These are phyloP conservation scores for Cherax destructor DNA, from an alignment of 1,140 invertebrate genomes.

Conservation along the genomic window DNA sequence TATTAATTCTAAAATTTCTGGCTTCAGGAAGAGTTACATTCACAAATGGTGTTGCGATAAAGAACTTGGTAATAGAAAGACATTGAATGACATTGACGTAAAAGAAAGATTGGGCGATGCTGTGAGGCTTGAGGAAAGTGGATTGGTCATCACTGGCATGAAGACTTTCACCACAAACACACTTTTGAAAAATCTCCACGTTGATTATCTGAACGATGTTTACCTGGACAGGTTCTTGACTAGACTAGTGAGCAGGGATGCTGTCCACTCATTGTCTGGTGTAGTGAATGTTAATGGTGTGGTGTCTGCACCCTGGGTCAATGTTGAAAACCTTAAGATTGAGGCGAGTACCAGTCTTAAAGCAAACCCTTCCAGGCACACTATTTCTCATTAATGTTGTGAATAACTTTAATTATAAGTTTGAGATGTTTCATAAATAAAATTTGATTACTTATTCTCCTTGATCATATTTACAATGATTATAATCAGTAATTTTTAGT, in stretches of 20 bases:
- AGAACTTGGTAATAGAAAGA: neutral
- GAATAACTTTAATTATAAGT: too few relatives aligned
- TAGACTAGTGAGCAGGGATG: neutral
- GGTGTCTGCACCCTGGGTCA: constrained; percentile 18
- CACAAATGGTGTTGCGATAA: neutral
- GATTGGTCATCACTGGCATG: constrained; percentile 7
- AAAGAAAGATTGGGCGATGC: neutral
- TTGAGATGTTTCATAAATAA: too few relatives aligned
- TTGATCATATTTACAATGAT: neutral
- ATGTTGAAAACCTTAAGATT: neutral
- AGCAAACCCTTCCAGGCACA: too few relatives aligned
- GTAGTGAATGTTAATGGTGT: neutral
- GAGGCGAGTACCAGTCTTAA: neutral
- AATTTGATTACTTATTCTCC: neutral
- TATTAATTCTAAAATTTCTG: neutral
- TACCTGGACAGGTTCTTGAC: constrained; percentile 3
- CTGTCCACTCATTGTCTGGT: neutral
- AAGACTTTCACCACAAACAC: neutral
- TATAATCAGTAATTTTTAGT: neutral
- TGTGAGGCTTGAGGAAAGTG: constrained; percentile 5
- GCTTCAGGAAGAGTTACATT: neutral
- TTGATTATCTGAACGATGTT: neutral
- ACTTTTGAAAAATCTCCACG: neutral
- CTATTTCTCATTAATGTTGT: neutral
- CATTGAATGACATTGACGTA: neutral